Conservation (phyloP, 2,113 vertebrate genomes). For the Apteryx owenii region DNA sequence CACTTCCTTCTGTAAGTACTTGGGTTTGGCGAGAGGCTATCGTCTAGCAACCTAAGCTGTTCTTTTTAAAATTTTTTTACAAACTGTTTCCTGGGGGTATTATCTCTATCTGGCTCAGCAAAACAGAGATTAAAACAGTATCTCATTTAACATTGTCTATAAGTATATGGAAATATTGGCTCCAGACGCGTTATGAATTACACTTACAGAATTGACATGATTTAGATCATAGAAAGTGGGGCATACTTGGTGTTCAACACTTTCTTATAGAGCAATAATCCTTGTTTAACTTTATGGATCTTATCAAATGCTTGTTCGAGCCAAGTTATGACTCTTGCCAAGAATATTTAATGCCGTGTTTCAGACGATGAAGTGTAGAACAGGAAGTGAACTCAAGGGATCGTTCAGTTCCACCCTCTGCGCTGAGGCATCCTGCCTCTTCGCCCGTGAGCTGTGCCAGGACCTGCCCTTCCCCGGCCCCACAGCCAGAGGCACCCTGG, state of each 20-base stretch:
- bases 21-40: constrained; percentile 15
- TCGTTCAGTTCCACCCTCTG: neutral
- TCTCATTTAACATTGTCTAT: neutral
- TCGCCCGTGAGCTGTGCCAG: neutral
- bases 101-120: constrained; percentile 26
- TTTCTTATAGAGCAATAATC: constrained; percentile 51
- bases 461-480: neutral
- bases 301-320: constrained; percentile 35
- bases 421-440: accelerated
- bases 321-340: constrained; percentile 6
- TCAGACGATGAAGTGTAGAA: accelerated
- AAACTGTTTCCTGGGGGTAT: constrained; percentile 14
- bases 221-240: constrained; percentile 35
- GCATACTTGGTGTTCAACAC: constrained; percentile 50
- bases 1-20: neutral
- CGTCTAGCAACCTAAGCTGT: neutral
- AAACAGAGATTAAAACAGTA: constrained; percentile 8
- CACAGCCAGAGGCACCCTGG: accelerated
- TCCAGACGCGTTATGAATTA: neutral
- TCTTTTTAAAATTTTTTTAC: constrained; percentile 11
- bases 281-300: neutral
- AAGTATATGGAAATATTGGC: constrained; percentile 5
- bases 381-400: neutral
- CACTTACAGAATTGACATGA: neutral
- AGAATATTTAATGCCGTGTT: neutral